phyloP scores from a whole-genome alignment of 2,888 invertebrate genomes.

The Thelaira solivaga region DNA sequence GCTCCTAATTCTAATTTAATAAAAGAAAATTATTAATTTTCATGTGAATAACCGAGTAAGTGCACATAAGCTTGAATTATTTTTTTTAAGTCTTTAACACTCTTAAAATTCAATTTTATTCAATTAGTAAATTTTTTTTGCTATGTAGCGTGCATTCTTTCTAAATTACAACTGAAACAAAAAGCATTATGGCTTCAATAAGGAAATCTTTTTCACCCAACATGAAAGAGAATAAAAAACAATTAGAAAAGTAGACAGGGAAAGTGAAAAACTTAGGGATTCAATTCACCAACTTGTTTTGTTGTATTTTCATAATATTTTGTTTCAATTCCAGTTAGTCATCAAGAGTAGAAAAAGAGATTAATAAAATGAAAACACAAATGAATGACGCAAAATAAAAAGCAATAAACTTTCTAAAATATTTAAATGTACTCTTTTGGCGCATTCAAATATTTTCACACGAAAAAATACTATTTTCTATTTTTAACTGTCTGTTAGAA shows the following conservation, averaged over 20 bases:
- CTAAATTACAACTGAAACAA: too few relatives aligned
- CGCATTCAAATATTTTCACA: slow-evolving; percentile 38
- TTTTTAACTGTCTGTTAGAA: slow-evolving; percentile 2
- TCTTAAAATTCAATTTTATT: too few relatives aligned
- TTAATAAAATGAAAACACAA: background rate
- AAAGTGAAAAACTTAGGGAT: slow-evolving; percentile 35
- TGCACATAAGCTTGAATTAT: too few relatives aligned
- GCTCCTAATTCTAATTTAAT: too few relatives aligned
- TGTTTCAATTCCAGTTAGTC: background rate
- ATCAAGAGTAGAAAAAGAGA: background rate
- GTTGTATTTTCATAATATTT: slow-evolving; percentile 4
- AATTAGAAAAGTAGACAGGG: background rate
- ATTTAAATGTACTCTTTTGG: slow-evolving; percentile 42
- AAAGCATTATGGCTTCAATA: too few relatives aligned
- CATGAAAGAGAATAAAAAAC: background rate
- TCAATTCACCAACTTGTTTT: slow-evolving; percentile 40
- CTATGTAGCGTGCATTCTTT: too few relatives aligned
- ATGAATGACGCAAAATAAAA: background rate
- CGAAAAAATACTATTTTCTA: background rate
- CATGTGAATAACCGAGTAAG: too few relatives aligned
- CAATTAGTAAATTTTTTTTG: too few relatives aligned
- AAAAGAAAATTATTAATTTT: too few relatives aligned
- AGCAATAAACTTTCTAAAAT: slow-evolving; percentile 6
- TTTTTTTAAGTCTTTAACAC: too few relatives aligned
- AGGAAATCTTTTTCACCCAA: too few relatives aligned